phyloP scores from a whole-genome alignment of 2,888 invertebrate genomes.

The Subacronicta megacephala region DNA sequence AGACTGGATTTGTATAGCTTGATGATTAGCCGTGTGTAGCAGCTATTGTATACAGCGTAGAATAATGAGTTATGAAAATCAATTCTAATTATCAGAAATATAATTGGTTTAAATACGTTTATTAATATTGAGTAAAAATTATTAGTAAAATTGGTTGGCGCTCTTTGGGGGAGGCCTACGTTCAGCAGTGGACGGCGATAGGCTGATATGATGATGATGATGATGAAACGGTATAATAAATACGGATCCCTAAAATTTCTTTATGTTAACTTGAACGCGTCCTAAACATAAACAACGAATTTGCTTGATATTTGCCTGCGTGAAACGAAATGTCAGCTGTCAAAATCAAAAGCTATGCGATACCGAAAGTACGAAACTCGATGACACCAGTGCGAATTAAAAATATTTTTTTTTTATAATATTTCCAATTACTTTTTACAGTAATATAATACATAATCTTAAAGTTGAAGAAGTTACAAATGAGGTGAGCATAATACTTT shows the following conservation, averaged over 20 bases:
- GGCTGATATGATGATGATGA: no score
- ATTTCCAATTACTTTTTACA: constrained; percentile 25
- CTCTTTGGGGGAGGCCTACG: no score
- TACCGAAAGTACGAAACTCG: background rate
- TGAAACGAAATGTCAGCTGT: constrained; percentile 44
- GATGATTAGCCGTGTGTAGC: no score
- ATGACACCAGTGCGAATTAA: constrained; percentile 21
- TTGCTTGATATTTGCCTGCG: constrained; percentile 1
- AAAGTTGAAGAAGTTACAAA: constrained; percentile 50
- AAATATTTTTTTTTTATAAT: constrained; percentile 40
- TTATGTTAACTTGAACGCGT: constrained; percentile 31
- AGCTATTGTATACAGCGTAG: no score
- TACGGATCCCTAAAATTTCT: constrained; percentile 37
- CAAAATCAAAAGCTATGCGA: constrained; percentile 32
- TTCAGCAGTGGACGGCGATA: no score
- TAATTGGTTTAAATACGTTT: no score
- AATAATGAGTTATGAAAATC: no score
- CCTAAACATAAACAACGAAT: constrained; percentile 38
- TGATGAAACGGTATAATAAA: no score
- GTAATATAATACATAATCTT: constrained; percentile 24
- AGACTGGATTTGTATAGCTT: no score
- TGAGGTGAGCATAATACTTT: constrained; percentile 57
- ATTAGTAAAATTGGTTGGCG: no score
- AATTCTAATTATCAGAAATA: no score
- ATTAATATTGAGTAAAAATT: no score